Evolutionary conservation across 2,113 vertebrate genomes (phyloP).

Genomic region (Hylia prasina): DNA sequence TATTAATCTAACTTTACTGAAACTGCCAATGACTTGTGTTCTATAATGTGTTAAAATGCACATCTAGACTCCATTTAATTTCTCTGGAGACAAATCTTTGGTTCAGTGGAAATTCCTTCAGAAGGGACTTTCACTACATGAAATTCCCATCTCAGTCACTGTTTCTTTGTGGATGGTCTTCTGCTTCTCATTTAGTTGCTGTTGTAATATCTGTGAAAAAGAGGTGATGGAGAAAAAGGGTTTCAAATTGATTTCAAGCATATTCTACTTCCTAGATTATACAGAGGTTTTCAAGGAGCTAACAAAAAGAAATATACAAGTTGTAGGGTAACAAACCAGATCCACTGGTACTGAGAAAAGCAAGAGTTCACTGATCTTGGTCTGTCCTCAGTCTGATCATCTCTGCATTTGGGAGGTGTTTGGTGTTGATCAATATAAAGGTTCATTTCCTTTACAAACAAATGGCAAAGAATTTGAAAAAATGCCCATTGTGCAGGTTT

Average conservation of each 20-base stretch:
- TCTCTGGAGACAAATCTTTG: neutral
- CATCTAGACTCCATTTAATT: neutral
- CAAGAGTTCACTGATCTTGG: rapidly evolving
- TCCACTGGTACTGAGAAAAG: neutral
- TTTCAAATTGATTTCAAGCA: neutral
- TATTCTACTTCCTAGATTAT: neutral
- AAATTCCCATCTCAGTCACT: neutral
- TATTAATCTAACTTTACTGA: neutral
- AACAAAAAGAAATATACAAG: neutral
- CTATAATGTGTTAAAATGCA: neutral
- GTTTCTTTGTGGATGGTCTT: neutral
- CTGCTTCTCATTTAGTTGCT: neutral
- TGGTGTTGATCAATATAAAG: neutral
- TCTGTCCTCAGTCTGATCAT: neutral
- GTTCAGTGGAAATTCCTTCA: neutral
- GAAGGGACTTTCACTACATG: neutral
- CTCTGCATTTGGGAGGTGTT: neutral
- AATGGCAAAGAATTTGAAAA: neutral
- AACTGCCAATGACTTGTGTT: neutral
- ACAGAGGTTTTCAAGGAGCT: neutral
- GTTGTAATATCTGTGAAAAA: neutral
- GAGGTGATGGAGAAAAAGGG: neutral
- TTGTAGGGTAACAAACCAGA: neutral
- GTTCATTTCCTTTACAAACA: neutral
- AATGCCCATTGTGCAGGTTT: neutral